A percentile compares a stretch with the other conserved stretches of the same genome.
Conservation (phyloP, 2,888 invertebrate genomes). For the Phengaris arion region DNA sequence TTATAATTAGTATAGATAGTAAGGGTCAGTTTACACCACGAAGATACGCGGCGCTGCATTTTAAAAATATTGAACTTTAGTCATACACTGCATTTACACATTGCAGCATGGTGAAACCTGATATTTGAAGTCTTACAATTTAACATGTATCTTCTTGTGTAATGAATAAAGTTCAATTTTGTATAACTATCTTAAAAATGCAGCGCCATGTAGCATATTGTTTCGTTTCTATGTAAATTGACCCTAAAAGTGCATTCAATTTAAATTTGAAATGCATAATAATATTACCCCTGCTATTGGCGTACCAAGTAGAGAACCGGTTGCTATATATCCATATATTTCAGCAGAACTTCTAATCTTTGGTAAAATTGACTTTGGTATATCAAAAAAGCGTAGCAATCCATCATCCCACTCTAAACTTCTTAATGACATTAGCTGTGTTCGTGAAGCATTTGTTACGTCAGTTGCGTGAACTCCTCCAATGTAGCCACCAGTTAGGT, state of each 20-base stretch:
- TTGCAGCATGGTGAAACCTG: too few relatives aligned
- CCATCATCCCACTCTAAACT: conserved; percentile 94
- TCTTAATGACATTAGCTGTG: conserved; percentile 95
- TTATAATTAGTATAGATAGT: too few relatives aligned
- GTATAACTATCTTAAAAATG: too few relatives aligned
- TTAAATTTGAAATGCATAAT: conserved; percentile 30
- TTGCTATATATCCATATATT: conserved; percentile 89
- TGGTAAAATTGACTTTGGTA: conserved; percentile 91
- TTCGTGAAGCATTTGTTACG: conserved; percentile 97
- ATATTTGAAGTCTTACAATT: too few relatives aligned
- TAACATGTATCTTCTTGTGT: too few relatives aligned
- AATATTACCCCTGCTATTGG: conserved; percentile 91
- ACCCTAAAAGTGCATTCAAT: neutral
- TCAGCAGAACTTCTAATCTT: conserved; percentile 95
- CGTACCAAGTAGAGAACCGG: conserved; percentile 86
- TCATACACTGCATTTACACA: too few relatives aligned
- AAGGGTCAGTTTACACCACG: too few relatives aligned
- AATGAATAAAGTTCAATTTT: too few relatives aligned
- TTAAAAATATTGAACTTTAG: too few relatives aligned
- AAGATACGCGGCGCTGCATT: too few relatives aligned
- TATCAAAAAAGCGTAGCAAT: conserved; percentile 91
- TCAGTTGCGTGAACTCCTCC: conserved; percentile 91
- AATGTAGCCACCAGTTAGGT: conserved; percentile 79
- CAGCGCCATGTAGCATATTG: too few relatives aligned
- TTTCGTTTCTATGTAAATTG: too few relatives aligned